Evolutionary conservation across 2,113 vertebrate species (phyloP).

Genomic region (Diadophis punctatus): DNA sequence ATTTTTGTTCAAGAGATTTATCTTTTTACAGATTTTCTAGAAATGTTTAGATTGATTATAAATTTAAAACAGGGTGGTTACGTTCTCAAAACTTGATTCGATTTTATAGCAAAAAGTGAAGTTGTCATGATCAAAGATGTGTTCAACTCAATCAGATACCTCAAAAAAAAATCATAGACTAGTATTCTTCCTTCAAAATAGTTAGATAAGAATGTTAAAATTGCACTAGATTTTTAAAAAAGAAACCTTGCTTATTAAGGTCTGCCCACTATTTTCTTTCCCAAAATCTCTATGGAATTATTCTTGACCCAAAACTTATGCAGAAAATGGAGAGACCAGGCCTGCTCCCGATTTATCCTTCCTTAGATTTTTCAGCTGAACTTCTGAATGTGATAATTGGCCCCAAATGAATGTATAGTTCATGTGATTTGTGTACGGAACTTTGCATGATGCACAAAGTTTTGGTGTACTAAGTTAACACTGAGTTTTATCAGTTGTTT

Average conservation of each 20-base stretch:
- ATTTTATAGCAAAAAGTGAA: constrained; percentile 62
- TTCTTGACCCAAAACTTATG: constrained; percentile 32
- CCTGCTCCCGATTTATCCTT: constrained; percentile 49
- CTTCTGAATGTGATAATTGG: constrained; percentile 72
- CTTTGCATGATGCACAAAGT: constrained; percentile 83
- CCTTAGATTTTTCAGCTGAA: constrained; percentile 63
- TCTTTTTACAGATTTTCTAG: constrained; percentile 82
- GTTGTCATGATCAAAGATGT: constrained; percentile 10
- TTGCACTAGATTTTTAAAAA: constrained; percentile 67
- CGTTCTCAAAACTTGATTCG: constrained; percentile 63
- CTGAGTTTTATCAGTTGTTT: constrained; percentile 96
- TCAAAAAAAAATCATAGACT: constrained; percentile 39
- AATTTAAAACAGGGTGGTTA: constrained; percentile 65
- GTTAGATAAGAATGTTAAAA: constrained; percentile 53
- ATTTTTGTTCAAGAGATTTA: constrained; percentile 76
- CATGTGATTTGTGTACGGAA: constrained; percentile 75
- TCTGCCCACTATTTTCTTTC: constrained; percentile 1
- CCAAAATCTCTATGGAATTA: constrained; percentile 39
- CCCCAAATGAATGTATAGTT: constrained; percentile 79
- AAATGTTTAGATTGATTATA: constrained; percentile 67
- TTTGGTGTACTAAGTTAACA: constrained; percentile 74
- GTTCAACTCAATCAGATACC: constrained; percentile 63
- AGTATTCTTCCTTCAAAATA: constrained; percentile 52
- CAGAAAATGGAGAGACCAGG: neutral
- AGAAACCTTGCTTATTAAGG: constrained; percentile 55